Conservation (phyloP, 1,140 invertebrate species). For the Drosophila pseudoobscura region DNA sequence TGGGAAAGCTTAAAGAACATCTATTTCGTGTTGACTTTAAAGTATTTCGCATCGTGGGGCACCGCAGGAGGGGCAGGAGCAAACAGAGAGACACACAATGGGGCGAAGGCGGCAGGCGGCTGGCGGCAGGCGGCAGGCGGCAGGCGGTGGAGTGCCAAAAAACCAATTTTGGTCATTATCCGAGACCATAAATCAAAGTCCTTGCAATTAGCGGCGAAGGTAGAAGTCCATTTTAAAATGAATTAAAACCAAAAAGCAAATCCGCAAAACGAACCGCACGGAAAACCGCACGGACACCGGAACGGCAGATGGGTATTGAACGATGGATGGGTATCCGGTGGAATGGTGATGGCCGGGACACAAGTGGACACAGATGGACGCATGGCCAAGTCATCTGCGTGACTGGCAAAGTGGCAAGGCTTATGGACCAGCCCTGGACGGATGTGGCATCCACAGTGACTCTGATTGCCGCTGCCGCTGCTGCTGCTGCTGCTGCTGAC, state of each 20-base stretch:
- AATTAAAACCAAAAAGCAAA: conserved; percentile 59
- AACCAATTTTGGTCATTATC: conserved; percentile 59
- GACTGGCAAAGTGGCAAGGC: conserved; percentile 9
- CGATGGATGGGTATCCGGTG: conserved; percentile 27
- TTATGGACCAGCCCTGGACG: conserved; percentile 9
- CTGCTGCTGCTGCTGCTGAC: too few relatives aligned
- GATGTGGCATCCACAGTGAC: too few relatives aligned
- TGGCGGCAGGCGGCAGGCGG: conserved; percentile 4
- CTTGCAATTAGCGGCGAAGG: conserved; percentile 54
- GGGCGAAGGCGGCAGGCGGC: conserved; percentile 7
- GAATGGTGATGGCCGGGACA: conserved; percentile 24
- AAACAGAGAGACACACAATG: conserved; percentile 32
- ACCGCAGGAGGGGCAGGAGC: too few relatives aligned
- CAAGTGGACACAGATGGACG: conserved; percentile 17
- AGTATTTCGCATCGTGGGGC: too few relatives aligned
- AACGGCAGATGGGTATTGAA: conserved; percentile 33
- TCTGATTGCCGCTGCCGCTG: conserved; percentile 23
- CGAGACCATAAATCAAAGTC: conserved; percentile 60
- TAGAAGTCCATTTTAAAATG: conserved; percentile 60
- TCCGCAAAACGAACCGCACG: conserved; percentile 59
- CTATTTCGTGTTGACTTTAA: too few relatives aligned
- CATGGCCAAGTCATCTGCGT: conserved; percentile 1
- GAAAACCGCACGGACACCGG: conserved; percentile 20
- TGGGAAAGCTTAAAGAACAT: too few relatives aligned
- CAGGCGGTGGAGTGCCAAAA: conserved; percentile 27